Evolutionary conservation across 2,888 invertebrate species (phyloP), one percentile per base, ranked within the genome.

Genomic region (Teleiodes luculella): DNA sequence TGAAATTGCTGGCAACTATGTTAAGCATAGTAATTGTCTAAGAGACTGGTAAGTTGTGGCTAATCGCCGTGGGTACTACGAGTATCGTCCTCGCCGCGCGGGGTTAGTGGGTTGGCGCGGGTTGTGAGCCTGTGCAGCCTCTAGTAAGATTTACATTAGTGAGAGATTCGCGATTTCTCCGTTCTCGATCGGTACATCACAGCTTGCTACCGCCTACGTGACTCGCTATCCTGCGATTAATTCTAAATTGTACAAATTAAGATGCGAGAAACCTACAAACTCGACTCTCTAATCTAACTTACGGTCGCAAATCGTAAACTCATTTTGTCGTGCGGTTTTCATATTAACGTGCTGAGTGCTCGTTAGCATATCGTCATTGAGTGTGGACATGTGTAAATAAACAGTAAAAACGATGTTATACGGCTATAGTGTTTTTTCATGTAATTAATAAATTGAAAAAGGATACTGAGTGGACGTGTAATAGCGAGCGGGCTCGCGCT

Each of bases 21-120:
- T 36, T 47, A 30, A 55, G 47, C 52, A 45, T 54, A 58, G 53
- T 54, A 54, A 60, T 60, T 62, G 58, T 58, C 55, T 60, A 57
- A 56, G 50, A 54, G 49, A 56, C 54, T 52, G 37, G 55, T 60
- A 55, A 53, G 52, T 47, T 56, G 53, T 37, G 37, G 51, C 52
- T 55, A 60, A 57, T 60, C 53, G 61, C 55, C 53, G 60, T 59
- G 61, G 61, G 57, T 62, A 65, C 63, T 64, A n/a, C n/a, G n/a
- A n/a, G n/a, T n/a, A 64, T 70, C 65, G 67, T 71, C 71, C 67
- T 78, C 72, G 69, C 71, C 71, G 62, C 63, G 66, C 65, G 72
- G 75, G 86, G 86, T 88, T 76, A 88, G 85, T 87, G 72, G 86
- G 86, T 85, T 84, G 79, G 72, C 71, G 72, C 63, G 66, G 64